Evolutionary conservation across 37 sponge, comb jelly and placozoan species (phyloP).

Genomic region (Eunapius fragilis): DNA sequence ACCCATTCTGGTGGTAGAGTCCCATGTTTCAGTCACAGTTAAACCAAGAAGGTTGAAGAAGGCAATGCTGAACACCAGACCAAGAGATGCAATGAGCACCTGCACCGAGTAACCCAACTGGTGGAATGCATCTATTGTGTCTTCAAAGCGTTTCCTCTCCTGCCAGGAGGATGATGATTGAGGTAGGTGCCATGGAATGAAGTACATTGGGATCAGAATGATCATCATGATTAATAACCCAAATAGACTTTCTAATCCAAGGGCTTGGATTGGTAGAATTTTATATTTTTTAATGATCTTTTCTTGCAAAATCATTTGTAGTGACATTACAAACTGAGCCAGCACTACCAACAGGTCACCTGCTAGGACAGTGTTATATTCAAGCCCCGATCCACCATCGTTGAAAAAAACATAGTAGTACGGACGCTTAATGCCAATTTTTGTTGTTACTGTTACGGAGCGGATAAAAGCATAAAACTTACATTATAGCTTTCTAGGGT

Average conservation of each 20-base stretch:
- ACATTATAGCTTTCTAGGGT: no score
- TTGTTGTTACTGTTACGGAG: no score
- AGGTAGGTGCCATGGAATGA: slow-evolving; percentile 92
- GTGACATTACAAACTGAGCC: slow-evolving; percentile 85
- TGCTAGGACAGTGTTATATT: slow-evolving; percentile 41
- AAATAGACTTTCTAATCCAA: slow-evolving; percentile 97
- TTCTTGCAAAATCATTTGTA: slow-evolving; percentile 91
- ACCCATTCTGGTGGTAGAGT: slow-evolving; percentile 91
- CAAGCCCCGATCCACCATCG: not conserved
- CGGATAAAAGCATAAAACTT: no score
- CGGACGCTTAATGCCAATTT: no score
- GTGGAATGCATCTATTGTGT: slow-evolving; percentile 81
- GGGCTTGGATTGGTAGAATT: slow-evolving; percentile 87
- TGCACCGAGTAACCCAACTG: slow-evolving; percentile 51
- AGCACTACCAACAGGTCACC: slow-evolving; percentile 90
- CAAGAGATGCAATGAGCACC: slow-evolving; percentile 72
- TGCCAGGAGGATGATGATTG: slow-evolving; percentile 75
- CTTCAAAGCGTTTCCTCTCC: slow-evolving; percentile 76
- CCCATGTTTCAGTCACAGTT: slow-evolving; percentile 85
- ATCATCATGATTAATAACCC: slow-evolving; percentile 71
- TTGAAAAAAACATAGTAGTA: slow-evolving; percentile 49
- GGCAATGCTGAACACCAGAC: slow-evolving; percentile 93
- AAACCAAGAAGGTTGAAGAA: slow-evolving; percentile 97
- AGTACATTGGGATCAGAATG: slow-evolving; percentile 90
- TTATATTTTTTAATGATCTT: slow-evolving; percentile 91